Percentiles rank a stretch among this genome's conserved stretches.
Conservation (phyloP, 2,113 vertebrate genomes). For the Myiozetetes cayanensis region DNA sequence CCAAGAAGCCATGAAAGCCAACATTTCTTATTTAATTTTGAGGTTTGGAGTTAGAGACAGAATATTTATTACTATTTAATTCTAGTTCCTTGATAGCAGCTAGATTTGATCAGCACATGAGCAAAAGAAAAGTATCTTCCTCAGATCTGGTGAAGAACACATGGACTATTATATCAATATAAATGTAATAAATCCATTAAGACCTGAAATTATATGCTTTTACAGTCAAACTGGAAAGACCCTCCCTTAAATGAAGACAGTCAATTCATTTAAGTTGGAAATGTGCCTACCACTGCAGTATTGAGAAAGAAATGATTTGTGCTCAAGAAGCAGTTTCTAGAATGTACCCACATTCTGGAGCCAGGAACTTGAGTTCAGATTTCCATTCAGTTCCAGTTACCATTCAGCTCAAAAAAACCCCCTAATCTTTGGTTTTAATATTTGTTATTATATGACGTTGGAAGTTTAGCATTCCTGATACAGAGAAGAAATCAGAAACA, state of each 20-base stretch:
- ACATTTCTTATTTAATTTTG: background rate
- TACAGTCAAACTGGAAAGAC: background rate
- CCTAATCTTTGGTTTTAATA: conserved; percentile 46
- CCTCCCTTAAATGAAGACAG: background rate
- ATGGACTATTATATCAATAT: background rate
- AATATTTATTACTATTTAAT: background rate
- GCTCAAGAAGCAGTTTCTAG: background rate
- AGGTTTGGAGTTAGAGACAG: background rate
- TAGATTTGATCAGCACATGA: background rate
- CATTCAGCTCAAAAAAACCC: conserved; percentile 31
- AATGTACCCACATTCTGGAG: background rate
- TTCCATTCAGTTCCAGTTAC: conserved; percentile 42
- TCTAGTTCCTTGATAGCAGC: background rate
- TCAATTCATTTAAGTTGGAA: background rate
- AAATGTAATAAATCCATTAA: background rate
- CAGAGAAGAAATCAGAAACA: conserved; percentile 73
- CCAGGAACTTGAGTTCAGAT: conserved; percentile 37
- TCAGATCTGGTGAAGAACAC: background rate
- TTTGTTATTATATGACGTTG: conserved; percentile 53
- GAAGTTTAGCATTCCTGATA: conserved; percentile 63
- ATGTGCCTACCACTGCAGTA: background rate
- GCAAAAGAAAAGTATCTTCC: background rate
- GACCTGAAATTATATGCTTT: background rate
- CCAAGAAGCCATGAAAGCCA: background rate
- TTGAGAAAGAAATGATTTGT: background rate